Evolutionary conservation across 2,797 vertebrate species (phyloP).

Genomic region (Bufotes viridis): DNA sequence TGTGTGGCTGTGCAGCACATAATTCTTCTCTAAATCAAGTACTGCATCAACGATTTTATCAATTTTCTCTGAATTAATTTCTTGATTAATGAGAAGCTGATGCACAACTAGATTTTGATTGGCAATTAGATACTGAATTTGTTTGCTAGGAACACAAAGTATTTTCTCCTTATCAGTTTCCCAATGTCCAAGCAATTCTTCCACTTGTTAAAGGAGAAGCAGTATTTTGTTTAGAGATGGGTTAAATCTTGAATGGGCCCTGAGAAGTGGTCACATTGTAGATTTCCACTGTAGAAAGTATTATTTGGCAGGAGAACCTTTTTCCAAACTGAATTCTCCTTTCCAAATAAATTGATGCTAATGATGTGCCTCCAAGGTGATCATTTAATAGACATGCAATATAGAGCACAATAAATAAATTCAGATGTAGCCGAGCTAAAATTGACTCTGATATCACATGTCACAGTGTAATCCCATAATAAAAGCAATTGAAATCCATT

Average conservation of each 20-base stretch:
- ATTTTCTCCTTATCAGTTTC: constrained; percentile 1
- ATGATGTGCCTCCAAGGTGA: not conserved
- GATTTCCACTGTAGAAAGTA: not conserved
- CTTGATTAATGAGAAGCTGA: constrained; percentile 51
- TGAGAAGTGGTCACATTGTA: not conserved
- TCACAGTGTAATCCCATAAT: too few species aligned
- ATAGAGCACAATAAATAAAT: not conserved
- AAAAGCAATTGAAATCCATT: too few species aligned
- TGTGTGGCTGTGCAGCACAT: constrained; percentile 13
- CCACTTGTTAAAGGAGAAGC: not conserved
- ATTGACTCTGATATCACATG: too few species aligned
- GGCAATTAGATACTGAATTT: constrained; percentile 33
- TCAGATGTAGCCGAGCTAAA: too few species aligned
- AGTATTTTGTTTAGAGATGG: not conserved
- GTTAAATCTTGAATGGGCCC: not conserved
- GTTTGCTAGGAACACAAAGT: not conserved
- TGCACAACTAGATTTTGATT: constrained; percentile 45
- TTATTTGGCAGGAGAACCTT: not conserved
- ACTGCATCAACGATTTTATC: constrained; percentile 50
- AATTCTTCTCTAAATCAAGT: constrained; percentile 29
- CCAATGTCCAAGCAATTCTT: not conserved
- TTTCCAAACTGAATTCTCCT: not conserved
- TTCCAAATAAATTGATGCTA: not conserved
- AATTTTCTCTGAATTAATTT: constrained; percentile 43
- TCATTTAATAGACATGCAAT: not conserved